phyloP scores from a whole-genome alignment of 2,888 invertebrate species.

The Merodon equestris region DNA sequence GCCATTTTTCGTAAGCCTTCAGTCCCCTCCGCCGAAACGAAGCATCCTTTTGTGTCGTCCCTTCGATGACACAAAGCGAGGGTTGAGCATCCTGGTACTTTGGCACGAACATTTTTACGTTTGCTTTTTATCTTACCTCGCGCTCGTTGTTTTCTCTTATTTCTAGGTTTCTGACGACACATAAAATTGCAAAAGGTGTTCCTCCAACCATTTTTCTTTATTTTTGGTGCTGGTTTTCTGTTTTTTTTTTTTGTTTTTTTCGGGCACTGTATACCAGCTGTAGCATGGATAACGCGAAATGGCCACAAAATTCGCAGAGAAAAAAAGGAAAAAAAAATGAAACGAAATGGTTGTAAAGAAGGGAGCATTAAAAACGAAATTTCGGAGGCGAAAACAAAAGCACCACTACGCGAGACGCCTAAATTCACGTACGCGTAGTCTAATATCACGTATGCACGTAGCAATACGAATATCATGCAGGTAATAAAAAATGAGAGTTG shows the following conservation, averaged over 20 bases:
- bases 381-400: conserved; percentile 5
- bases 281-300: conserved; percentile 19
- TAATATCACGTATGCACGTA: too few species aligned
- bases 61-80: conserved; percentile 1
- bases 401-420: background rate
- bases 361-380: conserved; percentile 36
- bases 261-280: conserved; percentile 23
- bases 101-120: conserved; percentile 54
- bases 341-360: conserved; percentile 24
- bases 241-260: conserved; percentile 4
- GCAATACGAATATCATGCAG: too few species aligned
- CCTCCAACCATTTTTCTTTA: conserved; percentile 51
- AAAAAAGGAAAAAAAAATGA: too few species aligned
- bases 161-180: conserved; percentile 10
- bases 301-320: conserved; percentile 25
- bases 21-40: conserved; percentile 22
- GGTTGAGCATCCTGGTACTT: conserved; percentile 11
- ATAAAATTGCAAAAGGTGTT: conserved; percentile 48
- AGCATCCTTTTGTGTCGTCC: conserved; percentile 48
- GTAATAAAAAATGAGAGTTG: background rate
- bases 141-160: background rate
- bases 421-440: too few species aligned
- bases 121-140: conserved; percentile 26
- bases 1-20: conserved; percentile 17
- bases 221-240: background rate